A percentile compares a stretch with the other conserved stretches of the same genome.
Conservation (phyloP, 2,113 vertebrate genomes). For the Petrocephalus zakoni region DNA sequence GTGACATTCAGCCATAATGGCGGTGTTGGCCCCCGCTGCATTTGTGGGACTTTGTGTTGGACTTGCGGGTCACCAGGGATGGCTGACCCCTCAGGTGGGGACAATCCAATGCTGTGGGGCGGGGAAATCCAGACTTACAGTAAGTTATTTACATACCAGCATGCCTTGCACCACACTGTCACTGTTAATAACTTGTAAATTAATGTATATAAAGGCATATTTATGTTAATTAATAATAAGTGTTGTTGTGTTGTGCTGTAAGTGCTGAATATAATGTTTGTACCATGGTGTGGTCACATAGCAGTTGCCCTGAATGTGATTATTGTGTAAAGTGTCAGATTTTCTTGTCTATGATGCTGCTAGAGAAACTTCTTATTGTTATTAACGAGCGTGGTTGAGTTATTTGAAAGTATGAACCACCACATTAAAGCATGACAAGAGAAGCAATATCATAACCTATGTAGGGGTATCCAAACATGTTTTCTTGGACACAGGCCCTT, state of each 20-base stretch:
- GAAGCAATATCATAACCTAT: too few relatives aligned
- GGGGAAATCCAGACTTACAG: background rate
- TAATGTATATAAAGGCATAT: background rate
- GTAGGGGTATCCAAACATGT: too few relatives aligned
- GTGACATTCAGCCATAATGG: background rate
- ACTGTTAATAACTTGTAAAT: background rate
- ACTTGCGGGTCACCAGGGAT: background rate
- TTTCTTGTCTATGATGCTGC: background rate
- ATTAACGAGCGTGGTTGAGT: background rate
- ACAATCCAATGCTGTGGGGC: background rate
- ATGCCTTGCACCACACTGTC: background rate
- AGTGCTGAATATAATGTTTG: background rate
- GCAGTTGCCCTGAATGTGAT: background rate
- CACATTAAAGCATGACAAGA: background rate
- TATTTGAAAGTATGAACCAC: background rate
- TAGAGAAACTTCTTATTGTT: background rate
- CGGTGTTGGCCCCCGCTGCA: background rate
- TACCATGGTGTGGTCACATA: background rate
- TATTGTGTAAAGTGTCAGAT: background rate
- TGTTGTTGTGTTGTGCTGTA: background rate
- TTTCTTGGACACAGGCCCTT: too few relatives aligned
- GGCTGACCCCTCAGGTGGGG: background rate
- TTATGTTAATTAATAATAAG: background rate
- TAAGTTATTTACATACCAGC: background rate
- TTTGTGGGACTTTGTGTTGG: background rate